Evolutionary conservation across 1,140 invertebrate species (phyloP).

Genomic region (Parapsyche elsis): DNA sequence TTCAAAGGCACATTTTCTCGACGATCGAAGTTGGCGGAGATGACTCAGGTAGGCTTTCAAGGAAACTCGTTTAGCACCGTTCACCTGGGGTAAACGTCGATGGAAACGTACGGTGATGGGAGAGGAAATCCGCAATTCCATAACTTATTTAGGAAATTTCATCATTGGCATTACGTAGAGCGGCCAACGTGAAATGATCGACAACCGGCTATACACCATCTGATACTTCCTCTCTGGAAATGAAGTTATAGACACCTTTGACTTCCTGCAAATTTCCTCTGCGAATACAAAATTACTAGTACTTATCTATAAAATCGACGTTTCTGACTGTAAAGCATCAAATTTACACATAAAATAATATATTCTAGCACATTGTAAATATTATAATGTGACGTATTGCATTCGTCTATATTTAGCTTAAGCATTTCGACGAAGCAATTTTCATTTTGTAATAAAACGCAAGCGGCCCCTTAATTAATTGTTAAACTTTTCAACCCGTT

Average conservation of each 20-base stretch:
- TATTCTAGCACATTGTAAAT: too few relatives aligned
- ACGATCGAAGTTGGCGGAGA: slow-evolving; percentile 18
- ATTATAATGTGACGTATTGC: neutral
- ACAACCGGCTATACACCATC: neutral
- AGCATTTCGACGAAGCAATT: neutral
- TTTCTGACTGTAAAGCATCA: too few relatives aligned
- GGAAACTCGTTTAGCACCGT: slow-evolving; percentile 30
- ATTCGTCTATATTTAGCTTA: neutral
- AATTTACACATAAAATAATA: too few relatives aligned
- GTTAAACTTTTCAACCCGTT: slow-evolving; percentile 35
- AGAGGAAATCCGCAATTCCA: slow-evolving; percentile 2
- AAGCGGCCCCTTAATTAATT: slow-evolving; percentile 34
- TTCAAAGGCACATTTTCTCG: slow-evolving; percentile 3
- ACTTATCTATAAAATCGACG: too few relatives aligned
- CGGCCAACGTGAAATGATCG: neutral
- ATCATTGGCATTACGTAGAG: neutral
- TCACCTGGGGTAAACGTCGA: slow-evolving; percentile 19
- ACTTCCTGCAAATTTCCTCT: neutral
- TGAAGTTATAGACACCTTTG: slow-evolving; percentile 4
- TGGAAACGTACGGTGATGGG: neutral
- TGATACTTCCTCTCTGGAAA: neutral
- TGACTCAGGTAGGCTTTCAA: neutral
- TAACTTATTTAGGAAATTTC: slow-evolving; percentile 42
- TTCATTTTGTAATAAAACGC: slow-evolving; percentile 28
- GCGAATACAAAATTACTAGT: too few relatives aligned